These are phyloP conservation scores for Sisor rabdophorus DNA, from an alignment of 2,113 vertebrate genomes.

Conservation along the genomic window DNA sequence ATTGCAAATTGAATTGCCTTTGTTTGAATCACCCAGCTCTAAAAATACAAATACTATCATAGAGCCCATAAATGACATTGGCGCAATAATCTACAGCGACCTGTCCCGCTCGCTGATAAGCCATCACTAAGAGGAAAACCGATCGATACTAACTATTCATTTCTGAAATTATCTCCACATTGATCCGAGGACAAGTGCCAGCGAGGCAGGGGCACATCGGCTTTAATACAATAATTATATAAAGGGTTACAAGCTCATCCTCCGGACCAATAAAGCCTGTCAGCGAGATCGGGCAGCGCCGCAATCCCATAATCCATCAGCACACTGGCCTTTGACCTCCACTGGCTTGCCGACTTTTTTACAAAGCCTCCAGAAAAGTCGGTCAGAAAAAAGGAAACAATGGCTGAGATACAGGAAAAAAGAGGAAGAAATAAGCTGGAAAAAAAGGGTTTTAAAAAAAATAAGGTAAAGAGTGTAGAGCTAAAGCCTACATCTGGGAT, in stretches of 20 bases:
- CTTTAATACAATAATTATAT: conserved; percentile 99
- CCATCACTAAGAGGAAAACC: conserved; percentile 75
- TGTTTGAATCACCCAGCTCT: conserved; percentile 79
- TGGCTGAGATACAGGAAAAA: conserved; percentile 61
- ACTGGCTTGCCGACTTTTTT: conserved; percentile 80
- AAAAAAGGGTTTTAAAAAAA: conserved; percentile 46
- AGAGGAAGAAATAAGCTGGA: conserved; percentile 62
- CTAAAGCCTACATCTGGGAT: conserved; percentile 28
- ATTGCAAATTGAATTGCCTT: conserved; percentile 98
- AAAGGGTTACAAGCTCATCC: conserved; percentile 98
- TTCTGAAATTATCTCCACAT: conserved; percentile 99
- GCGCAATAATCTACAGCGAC: conserved; percentile 89
- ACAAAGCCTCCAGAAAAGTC: conserved; percentile 77
- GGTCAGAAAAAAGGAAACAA: conserved; percentile 69
- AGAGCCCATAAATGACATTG: conserved; percentile 95
- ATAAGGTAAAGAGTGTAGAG: conserved; percentile 34
- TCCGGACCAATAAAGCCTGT: conserved; percentile 96
- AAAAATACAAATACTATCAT: conserved; percentile 81
- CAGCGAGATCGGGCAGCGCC: conserved; percentile 81
- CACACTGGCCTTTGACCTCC: conserved; percentile 87
- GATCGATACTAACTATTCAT: conserved; percentile 99
- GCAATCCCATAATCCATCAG: conserved; percentile 99
- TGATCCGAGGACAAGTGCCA: conserved; percentile 93
- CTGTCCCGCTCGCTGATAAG: conserved; percentile 87
- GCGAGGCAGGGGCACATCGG: conserved; percentile 79